Percentiles rank a stretch among this genome's conserved stretches.
Evolutionary conservation across 2,113 vertebrate genomes (phyloP).

Genomic region (Silurus asotus): DNA sequence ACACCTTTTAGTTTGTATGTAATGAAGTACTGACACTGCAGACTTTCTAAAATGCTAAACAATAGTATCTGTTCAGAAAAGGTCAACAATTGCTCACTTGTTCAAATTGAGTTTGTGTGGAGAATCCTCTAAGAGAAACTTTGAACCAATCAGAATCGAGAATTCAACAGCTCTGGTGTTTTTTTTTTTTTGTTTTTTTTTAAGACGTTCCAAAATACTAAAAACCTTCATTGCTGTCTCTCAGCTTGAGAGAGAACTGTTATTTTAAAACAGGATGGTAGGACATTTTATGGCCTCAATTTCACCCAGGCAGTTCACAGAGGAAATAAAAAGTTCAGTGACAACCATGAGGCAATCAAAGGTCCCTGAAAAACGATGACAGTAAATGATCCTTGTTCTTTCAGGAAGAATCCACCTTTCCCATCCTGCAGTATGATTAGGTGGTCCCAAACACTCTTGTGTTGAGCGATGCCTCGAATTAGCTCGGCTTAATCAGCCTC

Average conservation of each 20-base stretch:
- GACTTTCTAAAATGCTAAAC: neutral
- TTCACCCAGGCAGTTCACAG: neutral
- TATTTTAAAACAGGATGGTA: neutral
- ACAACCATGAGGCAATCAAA: constrained; percentile 9
- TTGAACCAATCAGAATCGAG: neutral
- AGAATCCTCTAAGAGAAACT: neutral
- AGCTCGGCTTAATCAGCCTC: constrained; percentile 23
- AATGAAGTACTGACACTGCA: neutral
- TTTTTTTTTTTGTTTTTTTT: neutral
- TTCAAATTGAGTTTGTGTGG: neutral
- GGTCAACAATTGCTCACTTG: neutral
- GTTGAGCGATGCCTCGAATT: constrained; percentile 24
- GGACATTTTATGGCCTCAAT: neutral
- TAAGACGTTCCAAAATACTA: neutral
- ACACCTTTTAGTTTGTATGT: neutral
- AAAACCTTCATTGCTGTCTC: neutral
- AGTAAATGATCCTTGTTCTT: neutral
- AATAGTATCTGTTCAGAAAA: neutral
- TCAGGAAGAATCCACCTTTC: constrained; percentile 17
- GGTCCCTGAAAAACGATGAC: neutral
- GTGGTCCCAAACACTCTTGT: constrained; percentile 4
- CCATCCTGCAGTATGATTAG: neutral
- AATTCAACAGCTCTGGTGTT: neutral
- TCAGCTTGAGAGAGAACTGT: neutral
- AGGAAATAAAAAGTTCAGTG: neutral